Base-by-base conservation (phyloP, 92 coral and sea anemone species). In the Isaurus tuberculatus region DNA sequence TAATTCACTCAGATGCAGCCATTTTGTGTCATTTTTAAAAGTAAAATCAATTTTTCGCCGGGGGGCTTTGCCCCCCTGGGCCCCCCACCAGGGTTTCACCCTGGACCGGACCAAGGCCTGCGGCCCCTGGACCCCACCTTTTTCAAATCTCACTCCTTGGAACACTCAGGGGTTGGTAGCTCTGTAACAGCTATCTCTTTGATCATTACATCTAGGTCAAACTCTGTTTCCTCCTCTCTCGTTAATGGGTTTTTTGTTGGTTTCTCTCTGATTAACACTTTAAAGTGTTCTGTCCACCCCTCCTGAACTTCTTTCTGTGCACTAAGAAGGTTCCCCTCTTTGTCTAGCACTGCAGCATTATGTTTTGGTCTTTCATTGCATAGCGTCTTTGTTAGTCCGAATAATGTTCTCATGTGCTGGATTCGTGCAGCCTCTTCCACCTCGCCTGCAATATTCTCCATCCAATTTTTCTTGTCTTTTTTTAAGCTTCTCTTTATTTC, bases 401-500 rank as follows among this genome's bases (percentile, higher is more conserved):
- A 79, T 46, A 79, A 25, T 33, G 57, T 37, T 64, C 34, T 80
- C 73, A 63, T 80, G 26, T 63, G 73, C 33, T 65, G 58, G 32
- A n/a, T 51, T 26, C 48, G 26, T 15, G 60, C 57, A 20, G 79
- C 61, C 16, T 72, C 63, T n/a, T 72, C 79, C 8, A 27, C 60
- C 31, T 72, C 79, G 19, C 15, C 2, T 72, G 78, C 78, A 37
- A 72, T 72, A 19, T 72, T 46, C 78, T 72, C 53, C 15, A 72
- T 25, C 55, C 53, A 72, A 4, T 72, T 31, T 31, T 30, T 71
- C 58, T 71, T 71, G 46, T 71, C n/a, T 16, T 32, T 31, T 36
- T 72, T 72, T 22, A 71, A 71, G 30, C 55, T 36, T 36, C 58
- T 20, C 58, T 72, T 72, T 28, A 72, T 60, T 65, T 89, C 90